A percentile compares a stretch with the other conserved stretches of the same genome.
These are phyloP conservation scores for Ispidina lecontei DNA, from an alignment of 2,797 vertebrate genomes.

Conservation along the genomic window DNA sequence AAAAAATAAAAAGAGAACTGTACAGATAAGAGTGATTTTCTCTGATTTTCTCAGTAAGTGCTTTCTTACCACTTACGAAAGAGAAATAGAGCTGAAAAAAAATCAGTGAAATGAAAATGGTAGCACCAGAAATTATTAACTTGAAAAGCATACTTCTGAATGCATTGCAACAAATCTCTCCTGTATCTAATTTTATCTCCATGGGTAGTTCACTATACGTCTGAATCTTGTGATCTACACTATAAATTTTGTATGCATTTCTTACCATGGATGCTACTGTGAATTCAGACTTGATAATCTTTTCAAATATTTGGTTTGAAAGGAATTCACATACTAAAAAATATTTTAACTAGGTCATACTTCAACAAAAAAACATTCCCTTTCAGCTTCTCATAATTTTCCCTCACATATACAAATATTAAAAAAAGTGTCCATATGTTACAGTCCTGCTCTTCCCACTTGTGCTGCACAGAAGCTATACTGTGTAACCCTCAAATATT, in stretches of 20 bases:
- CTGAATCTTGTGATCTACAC: not conserved
- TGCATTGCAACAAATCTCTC: not conserved
- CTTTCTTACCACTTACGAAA: not conserved
- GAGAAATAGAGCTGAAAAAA: not conserved
- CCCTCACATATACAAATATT: not conserved
- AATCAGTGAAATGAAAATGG: not conserved
- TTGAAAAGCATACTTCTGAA: not conserved
- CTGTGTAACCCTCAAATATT: not conserved
- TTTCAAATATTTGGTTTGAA: not conserved
- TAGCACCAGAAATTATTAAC: not conserved
- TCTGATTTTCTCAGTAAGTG: not conserved
- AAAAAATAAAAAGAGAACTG: too few species aligned
- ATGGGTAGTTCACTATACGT: not conserved
- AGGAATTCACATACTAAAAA: not conserved
- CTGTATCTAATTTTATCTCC: not conserved
- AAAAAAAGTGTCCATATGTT: not conserved
- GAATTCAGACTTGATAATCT: not conserved
- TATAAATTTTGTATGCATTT: not conserved
- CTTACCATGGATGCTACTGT: not conserved
- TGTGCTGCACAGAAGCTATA: not conserved
- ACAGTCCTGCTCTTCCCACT: not conserved
- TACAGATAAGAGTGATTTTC: constrained; percentile 4
- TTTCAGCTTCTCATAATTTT: not conserved
- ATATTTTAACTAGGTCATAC: not conserved
- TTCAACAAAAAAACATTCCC: not conserved